phyloP scores from a whole-genome alignment of 2,113 vertebrate genomes.

The Brienomyrus longianalis region DNA sequence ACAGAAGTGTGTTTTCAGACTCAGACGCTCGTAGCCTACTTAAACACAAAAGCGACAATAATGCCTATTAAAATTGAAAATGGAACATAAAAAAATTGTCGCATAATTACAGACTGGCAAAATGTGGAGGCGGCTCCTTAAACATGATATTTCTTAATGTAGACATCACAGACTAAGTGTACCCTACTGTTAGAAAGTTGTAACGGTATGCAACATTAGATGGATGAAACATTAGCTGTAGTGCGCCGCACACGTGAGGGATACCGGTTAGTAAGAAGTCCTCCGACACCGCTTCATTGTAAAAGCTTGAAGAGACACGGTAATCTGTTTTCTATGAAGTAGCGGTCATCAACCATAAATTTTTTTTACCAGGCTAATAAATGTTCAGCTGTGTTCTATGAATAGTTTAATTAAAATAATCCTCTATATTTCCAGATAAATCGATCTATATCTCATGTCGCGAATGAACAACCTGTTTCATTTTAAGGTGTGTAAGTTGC shows the following conservation, averaged over 20 bases:
- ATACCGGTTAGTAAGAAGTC: not conserved
- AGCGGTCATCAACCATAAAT: conserved; percentile 50
- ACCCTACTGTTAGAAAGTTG: not conserved
- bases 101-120: not conserved
- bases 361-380: not conserved
- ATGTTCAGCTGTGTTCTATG: not conserved
- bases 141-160: not conserved
- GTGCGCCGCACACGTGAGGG: not conserved
- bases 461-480: not conserved
- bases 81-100: not conserved
- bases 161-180: not conserved
- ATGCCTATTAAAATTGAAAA: not conserved
- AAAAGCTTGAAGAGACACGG: not conserved
- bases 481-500: not conserved
- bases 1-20: not conserved
- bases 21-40: not conserved
- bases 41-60: not conserved
- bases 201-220: not conserved
- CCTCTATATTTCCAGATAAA: not conserved
- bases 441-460: not conserved
- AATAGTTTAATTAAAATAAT: not conserved
- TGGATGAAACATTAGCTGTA: not conserved
- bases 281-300: not conserved
- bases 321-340: conserved; percentile 55
- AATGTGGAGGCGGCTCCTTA: not conserved